Evolutionary conservation across 2,113 vertebrate species (phyloP).

Genomic region (Takifugu flavidus): DNA sequence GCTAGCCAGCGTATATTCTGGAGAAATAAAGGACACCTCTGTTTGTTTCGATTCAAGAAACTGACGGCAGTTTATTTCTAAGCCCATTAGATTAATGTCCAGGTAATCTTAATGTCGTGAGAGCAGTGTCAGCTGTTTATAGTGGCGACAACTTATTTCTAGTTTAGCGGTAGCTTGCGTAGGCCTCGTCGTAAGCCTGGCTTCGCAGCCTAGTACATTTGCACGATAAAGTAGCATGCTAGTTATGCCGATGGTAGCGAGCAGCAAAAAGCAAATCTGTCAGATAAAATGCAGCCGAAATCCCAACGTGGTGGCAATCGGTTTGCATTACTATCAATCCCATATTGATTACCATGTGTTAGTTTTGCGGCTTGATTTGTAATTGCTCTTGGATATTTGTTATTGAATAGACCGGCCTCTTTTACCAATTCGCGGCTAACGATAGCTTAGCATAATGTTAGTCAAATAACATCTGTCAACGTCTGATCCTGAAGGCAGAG

Average conservation of each 20-base stretch:
- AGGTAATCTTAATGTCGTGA: conserved; percentile 1
- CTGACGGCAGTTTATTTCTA: neutral
- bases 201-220: conserved; percentile 39
- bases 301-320: conserved; percentile 10
- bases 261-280: conserved; percentile 57
- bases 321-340: neutral
- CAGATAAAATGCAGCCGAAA: conserved; percentile 33
- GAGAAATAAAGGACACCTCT: conserved; percentile 25
- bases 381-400: neutral
- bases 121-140: conserved; percentile 35
- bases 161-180: conserved; percentile 50
- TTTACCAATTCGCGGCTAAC: conserved; percentile 45
- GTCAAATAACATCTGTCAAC: conserved; percentile 69
- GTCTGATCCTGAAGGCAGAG: conserved; percentile 40
- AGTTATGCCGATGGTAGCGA: conserved; percentile 38
- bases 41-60: conserved; percentile 19
- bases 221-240: conserved; percentile 47
- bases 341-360: neutral
- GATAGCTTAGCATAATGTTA: conserved; percentile 53
- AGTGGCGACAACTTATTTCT: conserved; percentile 31
- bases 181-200: conserved; percentile 58
- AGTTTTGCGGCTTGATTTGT: neutral
- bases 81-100: neutral
- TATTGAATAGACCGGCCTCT: conserved; percentile 51
- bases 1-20: conserved; percentile 23